Evolutionary conservation across 2,113 vertebrate species (phyloP).

Genomic region (Syngnathus typhle): DNA sequence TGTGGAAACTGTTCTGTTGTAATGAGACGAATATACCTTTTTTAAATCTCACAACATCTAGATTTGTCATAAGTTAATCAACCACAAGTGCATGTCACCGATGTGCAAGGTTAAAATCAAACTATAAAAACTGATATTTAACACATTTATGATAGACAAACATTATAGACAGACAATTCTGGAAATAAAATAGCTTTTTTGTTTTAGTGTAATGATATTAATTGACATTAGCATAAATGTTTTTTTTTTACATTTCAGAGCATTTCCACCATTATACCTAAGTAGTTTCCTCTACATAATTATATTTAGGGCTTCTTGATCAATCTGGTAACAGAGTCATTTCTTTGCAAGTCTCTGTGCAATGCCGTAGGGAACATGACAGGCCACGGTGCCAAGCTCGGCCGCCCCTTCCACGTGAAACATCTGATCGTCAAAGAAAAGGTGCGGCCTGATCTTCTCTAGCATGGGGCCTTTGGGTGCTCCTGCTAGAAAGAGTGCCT

Average conservation of each 20-base stretch:
- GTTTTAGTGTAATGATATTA: no score
- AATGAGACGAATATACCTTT: no score
- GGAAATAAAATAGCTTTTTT: no score
- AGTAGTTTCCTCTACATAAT: not conserved
- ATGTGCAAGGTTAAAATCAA: no score
- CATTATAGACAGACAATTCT: no score
- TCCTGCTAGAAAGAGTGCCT: conserved; percentile 88
- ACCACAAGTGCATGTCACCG: no score
- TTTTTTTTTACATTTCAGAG: not conserved
- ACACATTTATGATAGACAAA: no score
- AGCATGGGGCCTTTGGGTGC: conserved; percentile 91
- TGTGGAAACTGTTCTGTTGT: no score
- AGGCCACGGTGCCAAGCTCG: conserved; percentile 84
- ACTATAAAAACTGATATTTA: no score
- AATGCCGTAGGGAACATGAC: conserved; percentile 87
- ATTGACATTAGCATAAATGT: no score
- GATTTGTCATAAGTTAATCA: no score
- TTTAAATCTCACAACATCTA: no score
- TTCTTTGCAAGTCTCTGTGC: conserved; percentile 69
- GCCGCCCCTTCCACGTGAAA: conserved; percentile 90
- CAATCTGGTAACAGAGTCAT: conserved; percentile 9
- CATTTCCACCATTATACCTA: not conserved
- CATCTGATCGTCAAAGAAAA: conserved; percentile 97
- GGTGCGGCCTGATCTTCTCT: conserved; percentile 88
- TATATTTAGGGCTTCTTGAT: not conserved